Conservation (phyloP, 2,113 vertebrate genomes). For the Parus major region DNA sequence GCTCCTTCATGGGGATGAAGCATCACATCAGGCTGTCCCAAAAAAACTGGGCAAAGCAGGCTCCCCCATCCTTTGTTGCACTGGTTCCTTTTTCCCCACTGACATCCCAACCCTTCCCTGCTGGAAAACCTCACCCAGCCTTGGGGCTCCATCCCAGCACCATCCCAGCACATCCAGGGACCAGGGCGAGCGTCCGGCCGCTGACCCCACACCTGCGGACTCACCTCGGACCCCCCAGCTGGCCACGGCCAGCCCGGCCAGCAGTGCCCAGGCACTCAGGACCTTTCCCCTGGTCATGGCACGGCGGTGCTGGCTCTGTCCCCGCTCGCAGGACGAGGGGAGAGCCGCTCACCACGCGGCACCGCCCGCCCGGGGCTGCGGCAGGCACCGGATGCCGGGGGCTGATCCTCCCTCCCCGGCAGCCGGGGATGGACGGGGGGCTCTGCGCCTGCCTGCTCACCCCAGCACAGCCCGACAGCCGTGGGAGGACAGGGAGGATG, state of each 20-base stretch:
- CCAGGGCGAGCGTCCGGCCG: accelerated
- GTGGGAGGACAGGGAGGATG: accelerated
- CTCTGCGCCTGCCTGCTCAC: background rate
- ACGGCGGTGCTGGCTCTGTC: accelerated
- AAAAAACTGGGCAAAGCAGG: background rate
- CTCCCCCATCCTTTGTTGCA: accelerated
- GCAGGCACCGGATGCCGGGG: background rate
- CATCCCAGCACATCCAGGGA: background rate
- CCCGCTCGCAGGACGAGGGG: background rate
- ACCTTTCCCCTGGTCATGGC: background rate
- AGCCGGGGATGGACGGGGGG: background rate
- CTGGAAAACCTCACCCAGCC: background rate
- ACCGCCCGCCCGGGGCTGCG: background rate
- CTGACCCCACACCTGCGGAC: background rate
- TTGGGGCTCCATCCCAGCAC: background rate
- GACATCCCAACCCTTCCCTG: accelerated
- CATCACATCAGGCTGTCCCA: background rate
- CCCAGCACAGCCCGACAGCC: background rate
- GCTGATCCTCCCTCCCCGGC: background rate
- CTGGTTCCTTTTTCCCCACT: accelerated
- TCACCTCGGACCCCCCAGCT: background rate
- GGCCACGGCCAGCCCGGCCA: background rate
- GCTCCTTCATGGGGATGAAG: background rate
- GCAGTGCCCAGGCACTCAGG: background rate
- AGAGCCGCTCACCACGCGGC: background rate